These are phyloP conservation scores for Drosophila micromelanica DNA, from an alignment of 1,140 invertebrate species.

Conservation along the genomic window DNA sequence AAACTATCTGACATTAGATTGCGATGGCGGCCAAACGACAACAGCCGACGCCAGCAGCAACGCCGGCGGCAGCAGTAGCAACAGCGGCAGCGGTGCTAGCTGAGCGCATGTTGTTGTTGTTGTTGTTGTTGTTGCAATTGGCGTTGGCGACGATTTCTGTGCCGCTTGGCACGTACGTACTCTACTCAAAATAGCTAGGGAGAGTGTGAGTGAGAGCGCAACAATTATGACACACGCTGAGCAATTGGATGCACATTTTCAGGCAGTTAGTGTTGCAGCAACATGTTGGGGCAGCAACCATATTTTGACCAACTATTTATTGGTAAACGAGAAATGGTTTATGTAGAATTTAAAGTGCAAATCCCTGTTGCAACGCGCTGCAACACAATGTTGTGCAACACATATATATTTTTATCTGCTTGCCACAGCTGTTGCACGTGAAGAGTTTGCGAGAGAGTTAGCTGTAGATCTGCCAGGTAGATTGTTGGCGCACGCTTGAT, in stretches of 20 bases:
- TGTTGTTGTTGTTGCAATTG: constrained; percentile 10
- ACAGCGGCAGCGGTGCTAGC: constrained; percentile 26
- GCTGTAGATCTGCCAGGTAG: constrained; percentile 30
- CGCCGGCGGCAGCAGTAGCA: constrained; percentile 15
- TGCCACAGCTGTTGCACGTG: constrained; percentile 26
- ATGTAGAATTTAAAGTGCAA: constrained; percentile 76
- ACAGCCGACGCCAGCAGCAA: constrained; percentile 75
- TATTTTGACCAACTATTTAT: constrained; percentile 53
- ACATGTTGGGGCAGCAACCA: constrained; percentile 34
- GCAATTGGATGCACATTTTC: constrained; percentile 47
- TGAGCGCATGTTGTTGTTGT: constrained; percentile 6
- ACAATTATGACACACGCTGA: constrained; percentile 70
- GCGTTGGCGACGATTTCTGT: constrained; percentile 40
- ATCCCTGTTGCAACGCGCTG: constrained; percentile 58
- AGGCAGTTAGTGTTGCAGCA: constrained; percentile 30
- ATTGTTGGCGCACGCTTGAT: constrained; percentile 64
- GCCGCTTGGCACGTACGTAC: constrained; percentile 61
- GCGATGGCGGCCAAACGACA: constrained; percentile 84
- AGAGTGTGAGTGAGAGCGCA: not conserved
- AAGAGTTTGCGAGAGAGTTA: constrained; percentile 19
- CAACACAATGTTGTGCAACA: constrained; percentile 67
- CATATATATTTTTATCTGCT: constrained; percentile 53
- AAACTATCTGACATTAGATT: constrained; percentile 85
- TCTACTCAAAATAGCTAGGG: not conserved
- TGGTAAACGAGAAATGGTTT: constrained; percentile 51